Evolutionary conservation across 2,888 invertebrate species (phyloP), one percentile per base, ranked within the genome.

Genomic region (Alloscopus bannaensis): DNA sequence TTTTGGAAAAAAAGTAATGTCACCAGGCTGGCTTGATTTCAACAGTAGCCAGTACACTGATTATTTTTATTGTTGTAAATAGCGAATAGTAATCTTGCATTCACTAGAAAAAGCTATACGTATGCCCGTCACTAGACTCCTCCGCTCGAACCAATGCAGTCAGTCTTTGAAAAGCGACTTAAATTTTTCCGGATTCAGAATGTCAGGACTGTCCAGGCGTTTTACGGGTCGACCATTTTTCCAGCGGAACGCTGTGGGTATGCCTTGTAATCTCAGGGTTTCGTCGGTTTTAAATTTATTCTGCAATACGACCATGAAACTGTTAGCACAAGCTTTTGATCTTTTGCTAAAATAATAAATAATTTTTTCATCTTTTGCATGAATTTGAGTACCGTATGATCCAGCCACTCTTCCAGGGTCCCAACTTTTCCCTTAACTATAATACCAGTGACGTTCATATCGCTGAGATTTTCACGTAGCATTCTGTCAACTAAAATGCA

Each of bases 241-340:
- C 94, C 94, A 95, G 86, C 91, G 91, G 50, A 94, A 88, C 18
- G 97, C 88, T 0, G 97, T 96, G 0, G 97, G 97, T 55, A 97
- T 91, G 65, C 94, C 93, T 87, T 93, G 92, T 68, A 97, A 88
- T 84, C 91, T 92, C 0, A 93, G 92, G 57, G 92, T 90, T 42
- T 90, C 87, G 87, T 96, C 93, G 70, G 92, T 95, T 76, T 96
- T 91, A 88, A 96, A 97, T 0, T 93, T 92, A 87, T 94, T 72
- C 71, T 72, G 59, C 28, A 22, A 26, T 26, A 55, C 55, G n/a
- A 26, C 24, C 11, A n/a, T 13, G 4, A 47, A 18, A 6, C 18
- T 47, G 47, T 36, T 36, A 36, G 13, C 36, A 36, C 36, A 36
- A 36, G 36, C 6, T 36, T 8, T 36, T 6, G 6, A 6, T 36